Evolutionary conservation across 2,113 vertebrate genomes (phyloP).

Genomic region (Solea solea): DNA sequence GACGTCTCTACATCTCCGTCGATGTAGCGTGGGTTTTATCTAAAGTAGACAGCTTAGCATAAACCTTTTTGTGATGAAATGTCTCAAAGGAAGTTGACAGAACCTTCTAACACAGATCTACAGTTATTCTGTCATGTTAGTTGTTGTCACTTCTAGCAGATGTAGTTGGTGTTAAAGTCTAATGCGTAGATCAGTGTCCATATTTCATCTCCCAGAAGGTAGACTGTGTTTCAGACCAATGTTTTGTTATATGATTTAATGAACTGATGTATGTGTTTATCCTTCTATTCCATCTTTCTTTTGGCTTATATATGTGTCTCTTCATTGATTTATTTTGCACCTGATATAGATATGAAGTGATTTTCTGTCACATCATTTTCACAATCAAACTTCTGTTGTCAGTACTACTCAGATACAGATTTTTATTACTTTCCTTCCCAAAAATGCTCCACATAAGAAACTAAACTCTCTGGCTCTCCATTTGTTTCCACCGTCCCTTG

Average conservation of each 20-base stretch:
- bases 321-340: constrained; percentile 39
- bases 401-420: not conserved
- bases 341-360: constrained; percentile 21
- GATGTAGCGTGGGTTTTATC: not conserved
- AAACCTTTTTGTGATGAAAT: too few species aligned
- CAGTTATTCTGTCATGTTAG: not conserved
- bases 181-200: not conserved
- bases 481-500: constrained; percentile 48
- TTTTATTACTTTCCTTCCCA: constrained; percentile 41
- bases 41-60: too few species aligned
- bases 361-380: constrained; percentile 26
- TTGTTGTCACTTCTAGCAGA: not conserved
- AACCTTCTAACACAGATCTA: not conserved
- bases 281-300: not conserved
- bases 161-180: not conserved
- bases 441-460: constrained; percentile 42
- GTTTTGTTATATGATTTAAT: not conserved
- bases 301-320: constrained; percentile 27
- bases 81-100: too few species aligned
- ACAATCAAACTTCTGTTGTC: constrained; percentile 24
- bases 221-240: not conserved
- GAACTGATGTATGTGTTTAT: not conserved
- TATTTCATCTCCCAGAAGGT: too few species aligned
- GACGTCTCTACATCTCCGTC: not conserved
- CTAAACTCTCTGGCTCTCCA: constrained; percentile 22